Evolutionary conservation across 37 sponge, comb jelly and placozoan genomes (phyloP).

Genomic region (Chondrosia reniformis): DNA sequence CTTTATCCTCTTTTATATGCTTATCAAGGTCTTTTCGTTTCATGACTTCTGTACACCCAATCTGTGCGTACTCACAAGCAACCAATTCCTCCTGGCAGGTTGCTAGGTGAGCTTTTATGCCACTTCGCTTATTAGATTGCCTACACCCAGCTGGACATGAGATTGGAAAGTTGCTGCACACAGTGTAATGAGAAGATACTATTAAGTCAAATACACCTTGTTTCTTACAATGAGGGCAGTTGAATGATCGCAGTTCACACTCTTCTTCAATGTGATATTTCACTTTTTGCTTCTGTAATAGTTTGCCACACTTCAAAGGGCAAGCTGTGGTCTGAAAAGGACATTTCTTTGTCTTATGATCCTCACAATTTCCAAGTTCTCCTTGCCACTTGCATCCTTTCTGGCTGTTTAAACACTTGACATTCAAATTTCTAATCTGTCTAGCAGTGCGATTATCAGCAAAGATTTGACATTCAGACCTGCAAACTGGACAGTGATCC

Average conservation of each 20-base stretch:
- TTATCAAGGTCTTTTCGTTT: background rate
- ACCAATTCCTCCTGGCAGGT: constrained; percentile 28
- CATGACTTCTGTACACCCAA: constrained; percentile 30
- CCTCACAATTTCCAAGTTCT: constrained; percentile 1
- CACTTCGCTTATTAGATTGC: background rate
- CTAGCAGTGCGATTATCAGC: constrained; percentile 3
- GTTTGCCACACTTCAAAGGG: background rate
- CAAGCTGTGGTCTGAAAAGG: background rate
- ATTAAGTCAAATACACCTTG: background rate
- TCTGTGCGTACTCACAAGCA: constrained; percentile 41
- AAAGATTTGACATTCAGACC: background rate
- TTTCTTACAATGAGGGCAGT: constrained; percentile 11
- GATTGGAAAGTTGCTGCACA: constrained; percentile 7
- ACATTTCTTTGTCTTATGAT: background rate
- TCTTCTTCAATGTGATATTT: background rate
- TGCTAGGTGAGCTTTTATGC: constrained; percentile 7
- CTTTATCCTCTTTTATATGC: no score
- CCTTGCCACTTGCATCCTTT: constrained; percentile 42
- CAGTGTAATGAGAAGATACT: background rate
- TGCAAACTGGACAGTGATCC: background rate
- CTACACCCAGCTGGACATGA: constrained; percentile 15
- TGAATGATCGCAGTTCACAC: background rate
- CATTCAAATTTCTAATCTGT: background rate
- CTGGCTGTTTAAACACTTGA: constrained; percentile 16
- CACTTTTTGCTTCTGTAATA: background rate